Evolutionary conservation across 2,113 vertebrate genomes (phyloP).

Genomic region (Podarcis cretensis): DNA sequence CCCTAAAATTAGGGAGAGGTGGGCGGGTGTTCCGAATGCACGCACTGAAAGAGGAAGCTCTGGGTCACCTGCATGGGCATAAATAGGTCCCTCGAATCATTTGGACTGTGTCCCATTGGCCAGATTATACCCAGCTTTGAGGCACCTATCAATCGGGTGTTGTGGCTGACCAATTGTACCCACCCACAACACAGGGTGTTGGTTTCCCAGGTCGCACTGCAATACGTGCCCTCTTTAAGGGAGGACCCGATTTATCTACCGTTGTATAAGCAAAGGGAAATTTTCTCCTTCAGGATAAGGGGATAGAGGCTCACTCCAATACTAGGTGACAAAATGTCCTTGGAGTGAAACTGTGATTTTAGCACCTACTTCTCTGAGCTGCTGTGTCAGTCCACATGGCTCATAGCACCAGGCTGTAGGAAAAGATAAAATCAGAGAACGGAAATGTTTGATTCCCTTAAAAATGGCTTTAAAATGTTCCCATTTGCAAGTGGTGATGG

Average conservation of each 20-base stretch:
- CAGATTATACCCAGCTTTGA: too few species aligned
- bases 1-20: too few species aligned
- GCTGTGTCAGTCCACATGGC: background rate
- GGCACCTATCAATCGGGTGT: too few species aligned
- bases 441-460: conserved; percentile 33
- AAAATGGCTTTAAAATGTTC: conserved; percentile 21
- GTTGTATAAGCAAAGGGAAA: background rate
- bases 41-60: too few species aligned
- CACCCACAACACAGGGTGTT: too few species aligned
- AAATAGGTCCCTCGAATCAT: too few species aligned
- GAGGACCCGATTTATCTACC: background rate
- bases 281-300: background rate
- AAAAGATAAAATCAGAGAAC: conserved; percentile 3
- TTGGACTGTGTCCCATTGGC: too few species aligned
- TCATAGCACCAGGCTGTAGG: background rate
- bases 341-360: background rate
- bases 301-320: background rate
- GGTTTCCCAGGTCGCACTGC: too few species aligned
- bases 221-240: too few species aligned
- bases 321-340: background rate
- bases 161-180: too few species aligned
- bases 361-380: background rate
- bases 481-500: conserved; percentile 2
- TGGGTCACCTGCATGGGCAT: too few species aligned
- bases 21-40: too few species aligned